phyloP scores from a whole-genome alignment of 2,113 vertebrate genomes.

The Pithys albifrons region DNA sequence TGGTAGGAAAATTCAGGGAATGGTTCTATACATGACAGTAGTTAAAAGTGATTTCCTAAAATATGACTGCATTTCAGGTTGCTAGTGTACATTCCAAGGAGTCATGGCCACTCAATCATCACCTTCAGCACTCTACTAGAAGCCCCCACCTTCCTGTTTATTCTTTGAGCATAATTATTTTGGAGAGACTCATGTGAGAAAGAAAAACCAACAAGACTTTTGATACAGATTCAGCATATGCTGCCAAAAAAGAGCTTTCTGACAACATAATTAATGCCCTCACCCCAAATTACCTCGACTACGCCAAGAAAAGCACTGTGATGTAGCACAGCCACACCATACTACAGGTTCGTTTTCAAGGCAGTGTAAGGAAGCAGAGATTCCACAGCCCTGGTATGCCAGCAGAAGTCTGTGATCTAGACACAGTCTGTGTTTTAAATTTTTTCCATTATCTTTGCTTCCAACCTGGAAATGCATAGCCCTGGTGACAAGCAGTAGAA shows the following conservation, averaged over 20 bases:
- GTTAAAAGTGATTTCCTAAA: not conserved
- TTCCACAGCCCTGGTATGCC: not conserved
- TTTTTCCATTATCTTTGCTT: not conserved
- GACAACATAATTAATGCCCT: not conserved
- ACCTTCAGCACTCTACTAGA: not conserved
- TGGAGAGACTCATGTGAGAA: not conserved
- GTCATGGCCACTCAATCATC: not conserved
- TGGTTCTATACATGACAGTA: not conserved
- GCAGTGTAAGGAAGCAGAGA: not conserved
- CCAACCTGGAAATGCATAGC: not conserved
- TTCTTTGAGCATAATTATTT: not conserved
- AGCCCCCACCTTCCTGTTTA: not conserved
- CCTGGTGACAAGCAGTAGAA: not conserved
- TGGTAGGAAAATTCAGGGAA: not conserved
- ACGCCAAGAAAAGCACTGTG: not conserved
- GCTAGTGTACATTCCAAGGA: not conserved
- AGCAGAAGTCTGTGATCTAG: slow-evolving; percentile 9
- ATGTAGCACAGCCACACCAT: not conserved
- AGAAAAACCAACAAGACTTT: not conserved
- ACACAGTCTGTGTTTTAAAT: not conserved
- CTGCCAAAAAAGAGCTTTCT: not conserved
- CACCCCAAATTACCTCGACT: not conserved
- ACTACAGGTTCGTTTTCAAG: not conserved
- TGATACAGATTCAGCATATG: not conserved
- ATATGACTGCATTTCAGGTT: not conserved